These are phyloP conservation scores for Thecophora atra DNA, from an alignment of 2,888 invertebrate species.

Conservation along the genomic window DNA sequence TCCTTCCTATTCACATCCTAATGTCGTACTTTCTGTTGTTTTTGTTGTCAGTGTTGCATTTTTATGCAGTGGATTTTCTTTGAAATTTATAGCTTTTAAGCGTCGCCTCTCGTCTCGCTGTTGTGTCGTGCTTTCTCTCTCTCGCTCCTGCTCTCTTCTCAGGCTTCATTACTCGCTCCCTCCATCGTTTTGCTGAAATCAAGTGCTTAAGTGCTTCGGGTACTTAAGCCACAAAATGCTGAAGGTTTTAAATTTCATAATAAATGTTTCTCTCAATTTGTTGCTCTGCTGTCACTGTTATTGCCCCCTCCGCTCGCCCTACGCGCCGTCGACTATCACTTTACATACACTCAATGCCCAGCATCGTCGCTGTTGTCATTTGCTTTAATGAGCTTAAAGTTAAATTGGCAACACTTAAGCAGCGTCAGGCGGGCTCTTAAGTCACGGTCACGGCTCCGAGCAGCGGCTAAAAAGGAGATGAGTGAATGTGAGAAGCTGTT, in stretches of 20 bases:
- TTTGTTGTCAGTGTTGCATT: neutral
- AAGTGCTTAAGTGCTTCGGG: constrained; percentile 5
- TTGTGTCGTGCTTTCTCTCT: neutral
- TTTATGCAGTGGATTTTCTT: neutral
- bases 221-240: constrained; percentile 10
- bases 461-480: neutral
- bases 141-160: neutral
- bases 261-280: neutral
- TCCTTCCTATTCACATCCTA: neutral
- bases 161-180: neutral
- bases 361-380: constrained; percentile 14
- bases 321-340: neutral
- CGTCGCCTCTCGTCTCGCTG: neutral
- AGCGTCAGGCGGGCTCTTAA: neutral
- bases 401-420: constrained; percentile 18
- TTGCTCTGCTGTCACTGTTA: neutral
- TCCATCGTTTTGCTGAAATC: neutral
- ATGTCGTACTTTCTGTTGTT: neutral
- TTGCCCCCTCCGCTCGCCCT: neutral
- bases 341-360: neutral
- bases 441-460: neutral
- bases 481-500: too few species aligned
- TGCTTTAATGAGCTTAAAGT: constrained; percentile 19
- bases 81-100: constrained; percentile 12
- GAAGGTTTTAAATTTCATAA: constrained; percentile 24